These are phyloP conservation scores for Cuculus canorus DNA, from an alignment of 2,797 vertebrate genomes.

Conservation along the genomic window DNA sequence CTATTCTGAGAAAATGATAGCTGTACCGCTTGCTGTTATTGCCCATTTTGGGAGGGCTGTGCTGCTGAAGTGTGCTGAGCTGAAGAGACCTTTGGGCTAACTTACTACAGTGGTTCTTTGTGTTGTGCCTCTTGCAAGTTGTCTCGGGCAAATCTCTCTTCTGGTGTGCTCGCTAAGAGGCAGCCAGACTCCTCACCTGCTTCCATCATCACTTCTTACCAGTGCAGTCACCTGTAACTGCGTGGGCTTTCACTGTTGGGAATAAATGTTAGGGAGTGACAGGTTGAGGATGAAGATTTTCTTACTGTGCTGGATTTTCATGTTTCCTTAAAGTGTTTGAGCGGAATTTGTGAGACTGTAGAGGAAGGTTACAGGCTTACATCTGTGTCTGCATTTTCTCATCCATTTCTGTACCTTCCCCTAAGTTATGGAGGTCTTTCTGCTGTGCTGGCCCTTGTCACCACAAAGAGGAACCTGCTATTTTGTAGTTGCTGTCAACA, in stretches of 20 bases:
- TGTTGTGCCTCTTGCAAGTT: too few species aligned
- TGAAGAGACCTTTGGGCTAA: not conserved
- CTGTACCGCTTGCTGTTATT: not conserved
- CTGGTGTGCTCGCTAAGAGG: not conserved
- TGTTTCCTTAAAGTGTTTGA: not conserved
- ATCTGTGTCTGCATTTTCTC: not conserved
- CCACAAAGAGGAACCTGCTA: not conserved
- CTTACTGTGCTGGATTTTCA: not conserved
- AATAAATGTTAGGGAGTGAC: not conserved
- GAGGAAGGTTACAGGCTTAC: not conserved
- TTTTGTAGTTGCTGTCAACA: not conserved
- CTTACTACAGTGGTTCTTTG: not conserved
- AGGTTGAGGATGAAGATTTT: not conserved
- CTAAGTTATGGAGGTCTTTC: not conserved
- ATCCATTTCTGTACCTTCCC: not conserved
- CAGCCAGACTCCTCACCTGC: too few species aligned
- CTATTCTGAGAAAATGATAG: not conserved
- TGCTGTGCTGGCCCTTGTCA: not conserved
- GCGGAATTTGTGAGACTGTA: not conserved
- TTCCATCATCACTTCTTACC: fast-evolving
- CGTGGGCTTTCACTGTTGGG: not conserved
- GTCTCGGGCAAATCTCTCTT: not conserved
- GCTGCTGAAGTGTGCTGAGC: not conserved
- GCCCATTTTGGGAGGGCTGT: fast-evolving
- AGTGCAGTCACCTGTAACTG: fast-evolving